These are phyloP conservation scores for Actenoides lindsayi DNA, from an alignment of 2,113 vertebrate genomes.

Conservation along the genomic window DNA sequence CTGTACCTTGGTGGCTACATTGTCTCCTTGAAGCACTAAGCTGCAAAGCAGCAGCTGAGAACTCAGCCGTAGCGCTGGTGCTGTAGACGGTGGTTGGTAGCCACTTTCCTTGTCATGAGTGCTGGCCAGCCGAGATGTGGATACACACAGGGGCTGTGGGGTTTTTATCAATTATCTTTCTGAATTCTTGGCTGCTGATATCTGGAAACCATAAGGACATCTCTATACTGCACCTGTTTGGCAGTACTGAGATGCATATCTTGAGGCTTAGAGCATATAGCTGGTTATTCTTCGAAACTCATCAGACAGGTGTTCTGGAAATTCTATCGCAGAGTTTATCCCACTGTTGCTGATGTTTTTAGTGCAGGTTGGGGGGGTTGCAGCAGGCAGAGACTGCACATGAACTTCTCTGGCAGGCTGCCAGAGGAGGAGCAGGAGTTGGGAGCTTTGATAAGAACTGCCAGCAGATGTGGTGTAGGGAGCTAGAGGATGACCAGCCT, in stretches of 20 bases:
- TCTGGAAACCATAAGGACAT: background rate
- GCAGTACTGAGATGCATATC: fast-evolving
- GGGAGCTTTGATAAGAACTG: background rate
- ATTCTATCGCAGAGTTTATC: background rate
- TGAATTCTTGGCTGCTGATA: background rate
- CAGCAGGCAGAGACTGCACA: background rate
- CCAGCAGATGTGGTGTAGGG: background rate
- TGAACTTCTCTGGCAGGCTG: background rate
- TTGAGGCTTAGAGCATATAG: background rate
- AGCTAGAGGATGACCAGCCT: background rate
- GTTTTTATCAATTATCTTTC: background rate
- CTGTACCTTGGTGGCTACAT: fast-evolving
- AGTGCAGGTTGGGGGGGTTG: background rate
- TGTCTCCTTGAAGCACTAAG: background rate
- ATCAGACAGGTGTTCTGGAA: background rate
- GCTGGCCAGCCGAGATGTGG: background rate
- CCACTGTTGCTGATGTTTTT: background rate
- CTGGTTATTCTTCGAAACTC: background rate
- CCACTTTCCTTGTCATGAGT: background rate
- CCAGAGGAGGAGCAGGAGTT: background rate
- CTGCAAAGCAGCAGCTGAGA: background rate
- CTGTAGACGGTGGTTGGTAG: background rate
- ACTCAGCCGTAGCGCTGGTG: background rate
- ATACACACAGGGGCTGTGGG: fast-evolving
- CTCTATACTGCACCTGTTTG: fast-evolving